Conservation (phyloP, 2,797 vertebrate species). For the Acanthornis magna region DNA sequence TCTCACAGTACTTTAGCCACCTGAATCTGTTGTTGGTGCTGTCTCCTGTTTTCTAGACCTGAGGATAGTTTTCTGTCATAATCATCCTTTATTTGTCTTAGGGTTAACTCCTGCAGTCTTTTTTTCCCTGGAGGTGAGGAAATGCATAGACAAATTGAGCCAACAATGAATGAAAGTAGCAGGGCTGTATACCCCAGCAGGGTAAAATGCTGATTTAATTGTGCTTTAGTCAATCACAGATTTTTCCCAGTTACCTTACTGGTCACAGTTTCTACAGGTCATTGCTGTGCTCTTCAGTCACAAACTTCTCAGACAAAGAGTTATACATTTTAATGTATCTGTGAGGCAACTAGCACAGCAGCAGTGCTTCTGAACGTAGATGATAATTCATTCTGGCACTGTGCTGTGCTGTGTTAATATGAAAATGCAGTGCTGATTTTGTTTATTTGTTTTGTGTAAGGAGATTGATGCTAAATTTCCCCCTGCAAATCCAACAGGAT, state of each 20-base stretch:
- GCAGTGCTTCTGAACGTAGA: rapidly evolving
- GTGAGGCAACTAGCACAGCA: background rate
- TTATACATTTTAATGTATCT: background rate
- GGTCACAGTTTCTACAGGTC: background rate
- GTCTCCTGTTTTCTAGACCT: background rate
- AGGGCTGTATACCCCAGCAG: background rate
- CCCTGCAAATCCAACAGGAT: background rate
- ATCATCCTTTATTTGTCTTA: background rate
- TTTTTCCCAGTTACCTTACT: background rate
- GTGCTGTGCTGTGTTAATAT: background rate
- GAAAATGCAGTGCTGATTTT: conserved; percentile 15
- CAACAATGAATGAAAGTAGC: background rate
- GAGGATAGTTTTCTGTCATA: background rate
- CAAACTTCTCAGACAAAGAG: background rate
- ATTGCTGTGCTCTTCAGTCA: background rate
- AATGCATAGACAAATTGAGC: background rate
- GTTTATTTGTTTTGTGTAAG: background rate
- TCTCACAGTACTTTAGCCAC: background rate
- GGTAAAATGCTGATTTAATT: background rate
- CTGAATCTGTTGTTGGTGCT: background rate
- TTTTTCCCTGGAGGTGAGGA: background rate
- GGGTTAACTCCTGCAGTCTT: background rate
- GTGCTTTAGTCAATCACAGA: background rate
- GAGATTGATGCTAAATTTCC: conserved; percentile 12
- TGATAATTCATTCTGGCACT: background rate